A percentile compares a stretch with the other conserved stretches of the same genome.
Conservation (phyloP, 92 coral and sea anemone species). For the Heteractis magnifica region DNA sequence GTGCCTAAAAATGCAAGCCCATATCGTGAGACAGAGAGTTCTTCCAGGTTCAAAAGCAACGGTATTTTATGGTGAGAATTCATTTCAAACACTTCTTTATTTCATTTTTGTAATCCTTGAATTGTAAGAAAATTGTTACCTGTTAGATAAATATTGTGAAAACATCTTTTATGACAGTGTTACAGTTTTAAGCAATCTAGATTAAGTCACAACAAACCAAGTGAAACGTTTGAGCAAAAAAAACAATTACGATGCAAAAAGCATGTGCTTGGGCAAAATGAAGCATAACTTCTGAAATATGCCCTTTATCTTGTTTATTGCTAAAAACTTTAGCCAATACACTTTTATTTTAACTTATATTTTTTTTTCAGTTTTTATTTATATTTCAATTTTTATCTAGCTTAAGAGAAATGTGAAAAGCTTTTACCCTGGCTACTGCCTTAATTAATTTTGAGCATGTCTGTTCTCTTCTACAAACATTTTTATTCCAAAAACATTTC, state of each 20-base stretch:
- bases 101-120: background rate
- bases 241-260: background rate
- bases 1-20: constrained; percentile 23
- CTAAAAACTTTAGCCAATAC: background rate
- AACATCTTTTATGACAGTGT: background rate
- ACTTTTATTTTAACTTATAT: background rate
- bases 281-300: background rate
- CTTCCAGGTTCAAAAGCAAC: constrained; percentile 31
- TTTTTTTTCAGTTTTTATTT: background rate
- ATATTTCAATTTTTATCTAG: background rate
- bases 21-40: constrained; percentile 28
- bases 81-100: background rate
- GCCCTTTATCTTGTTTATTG: too few relatives aligned
- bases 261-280: constrained; percentile 2
- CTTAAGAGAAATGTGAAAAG: background rate
- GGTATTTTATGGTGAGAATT: constrained; percentile 37
- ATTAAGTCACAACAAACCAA: background rate
- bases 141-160: background rate
- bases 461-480: background rate
- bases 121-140: background rate
- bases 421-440: too few relatives aligned
- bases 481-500: background rate
- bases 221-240: background rate
- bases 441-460: background rate
- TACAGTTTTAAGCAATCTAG: background rate